Base-by-base conservation (phyloP, 2,888 invertebrate species). In the Calameuta idolon region DNA sequence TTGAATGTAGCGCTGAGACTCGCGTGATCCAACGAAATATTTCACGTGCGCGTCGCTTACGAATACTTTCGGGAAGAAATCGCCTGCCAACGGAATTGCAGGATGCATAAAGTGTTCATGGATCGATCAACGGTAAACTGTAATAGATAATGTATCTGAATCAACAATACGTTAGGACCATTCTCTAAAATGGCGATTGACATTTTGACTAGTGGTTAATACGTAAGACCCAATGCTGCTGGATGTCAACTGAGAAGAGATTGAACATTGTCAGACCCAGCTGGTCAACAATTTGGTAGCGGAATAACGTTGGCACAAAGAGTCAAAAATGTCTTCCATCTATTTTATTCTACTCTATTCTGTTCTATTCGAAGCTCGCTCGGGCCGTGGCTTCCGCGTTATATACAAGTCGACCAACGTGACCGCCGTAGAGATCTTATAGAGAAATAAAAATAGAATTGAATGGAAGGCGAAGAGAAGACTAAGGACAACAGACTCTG, bases 331-430 rank as follows among this genome's bases (percentile, higher is more conserved):
- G 55, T 55, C 23, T 55, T 15, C 40, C 55, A 55, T 55, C 23
- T 55, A 9, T 55, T 55, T 55, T 23, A 55, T 55, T 40, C 40
- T 40, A 40, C 15, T 40, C 5, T 40, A 15, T 69, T 31, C 71
- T 34, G 31, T 34, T 34, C 71, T 71, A 71, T 71, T 12, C 31
- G 71, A 71, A 34, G 34, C 71, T 31, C 12, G 71, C 71, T 71
- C 74, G 35, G 9, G n/a, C n/a, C 74, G 35, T 74, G 23, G 34
- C 74, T 74, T 74, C 74, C 74, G 74, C 74, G 35, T 71, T 71
- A 34, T n/a, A 71, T 5, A 74, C n/a, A 74, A 55, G 55, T 55
- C 55, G 55, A 23, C 55, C 55, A 34, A 35, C 30, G 74, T 34
- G 74, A 35, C 74, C 34, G 74, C 35, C 35, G 37, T 34, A 33